Evolutionary conservation across 2,797 vertebrate genomes (phyloP), one percentile per base, ranked within the genome.

Genomic region (Triplophysa yarkandensis): DNA sequence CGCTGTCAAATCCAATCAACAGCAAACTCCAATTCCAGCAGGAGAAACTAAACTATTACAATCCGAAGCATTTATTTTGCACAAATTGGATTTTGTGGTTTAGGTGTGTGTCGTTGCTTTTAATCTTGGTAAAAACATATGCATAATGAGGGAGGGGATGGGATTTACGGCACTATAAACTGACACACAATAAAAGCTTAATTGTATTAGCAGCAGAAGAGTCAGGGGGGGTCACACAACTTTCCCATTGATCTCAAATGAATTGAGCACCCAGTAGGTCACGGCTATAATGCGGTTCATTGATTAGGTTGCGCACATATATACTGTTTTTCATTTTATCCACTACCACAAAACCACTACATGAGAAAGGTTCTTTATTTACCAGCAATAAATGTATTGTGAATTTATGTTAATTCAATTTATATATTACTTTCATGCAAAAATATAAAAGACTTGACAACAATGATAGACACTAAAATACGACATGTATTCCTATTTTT

Each of bases 81-180:
- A 14, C 50, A 55, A 79, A 74, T 17, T 71, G 62, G 50, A 21
- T 2, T 80, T 71, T 65, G 80, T 23, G 36, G 50, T 68, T 68
- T 48, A 60, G 73, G 17, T 52, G 30, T 43, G 25, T 57, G 55
- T 64, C 68, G 32, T 16, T 55, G 64, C 77, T 76, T 77, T 78
- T 63, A 76, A 76, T 76, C 66, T 62, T 32, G 27, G 58, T 63
- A 25, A 28, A 54, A 55, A 55, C 52, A 28, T 14, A 55, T 28
- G 52, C 52, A 55, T 55, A 69, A 61, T 52, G 44, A 74, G 27
- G 30, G 48, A 19, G 71, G 66, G 50, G 30, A 57, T 62, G 74
- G 76, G 76, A 80, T 80, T 82, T 80, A 78, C 54, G 76, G 72
- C 81, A 50, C 68, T 63, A 57, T 78, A 82, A 82, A 82, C 60